phyloP scores from a whole-genome alignment of 2,113 vertebrate species.

The Anarhynchus alexandrinus region DNA sequence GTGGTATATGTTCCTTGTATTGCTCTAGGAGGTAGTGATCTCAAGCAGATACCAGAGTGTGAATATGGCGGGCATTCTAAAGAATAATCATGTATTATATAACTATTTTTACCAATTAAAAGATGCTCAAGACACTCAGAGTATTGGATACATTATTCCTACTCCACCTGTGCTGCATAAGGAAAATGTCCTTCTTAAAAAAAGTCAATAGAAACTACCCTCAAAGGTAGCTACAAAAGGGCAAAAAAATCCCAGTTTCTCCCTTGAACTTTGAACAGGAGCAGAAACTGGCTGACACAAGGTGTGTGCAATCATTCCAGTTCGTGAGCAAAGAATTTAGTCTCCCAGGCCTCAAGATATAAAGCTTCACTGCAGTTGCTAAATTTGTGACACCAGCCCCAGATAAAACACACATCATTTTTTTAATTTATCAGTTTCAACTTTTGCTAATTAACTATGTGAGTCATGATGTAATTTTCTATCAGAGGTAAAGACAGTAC shows the following conservation, averaged over 20 bases:
- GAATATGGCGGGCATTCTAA: not conserved
- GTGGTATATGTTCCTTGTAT: not conserved
- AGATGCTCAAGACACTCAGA: not conserved
- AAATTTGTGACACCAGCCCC: not conserved
- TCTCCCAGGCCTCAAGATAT: not conserved
- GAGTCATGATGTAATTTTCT: not conserved
- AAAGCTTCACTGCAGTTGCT: not conserved
- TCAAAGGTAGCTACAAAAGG: not conserved
- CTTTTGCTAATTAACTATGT: not conserved
- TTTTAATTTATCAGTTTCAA: not conserved
- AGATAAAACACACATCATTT: not conserved
- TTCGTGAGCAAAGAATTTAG: not conserved
- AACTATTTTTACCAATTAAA: not conserved
- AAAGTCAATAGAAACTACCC: not conserved
- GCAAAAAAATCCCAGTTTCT: not conserved
- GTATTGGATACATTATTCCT: not conserved
- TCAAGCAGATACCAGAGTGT: not conserved
- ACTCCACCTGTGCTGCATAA: not conserved
- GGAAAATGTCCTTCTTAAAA: not conserved
- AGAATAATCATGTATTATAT: not conserved
- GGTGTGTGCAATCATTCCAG: not conserved
- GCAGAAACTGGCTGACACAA: not conserved
- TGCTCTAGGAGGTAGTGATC: not conserved
- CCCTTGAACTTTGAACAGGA: not conserved
- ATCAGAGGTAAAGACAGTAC: not conserved